phyloP scores from a whole-genome alignment of 2,797 vertebrate genomes.

The Schizothorax lantsangensis region DNA sequence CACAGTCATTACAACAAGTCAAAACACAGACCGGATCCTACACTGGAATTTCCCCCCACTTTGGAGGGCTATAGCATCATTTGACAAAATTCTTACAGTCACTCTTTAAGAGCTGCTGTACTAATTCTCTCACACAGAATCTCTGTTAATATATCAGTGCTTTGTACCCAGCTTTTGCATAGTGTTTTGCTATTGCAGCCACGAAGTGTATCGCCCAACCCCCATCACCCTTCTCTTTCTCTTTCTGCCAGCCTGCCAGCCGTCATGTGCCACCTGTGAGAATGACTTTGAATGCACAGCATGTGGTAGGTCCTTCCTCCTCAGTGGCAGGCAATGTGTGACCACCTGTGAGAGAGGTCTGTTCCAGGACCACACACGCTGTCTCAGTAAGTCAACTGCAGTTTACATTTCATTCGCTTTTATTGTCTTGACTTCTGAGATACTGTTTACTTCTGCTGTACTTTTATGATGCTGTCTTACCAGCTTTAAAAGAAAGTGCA shows the following conservation, averaged over 20 bases:
- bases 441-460: not conserved
- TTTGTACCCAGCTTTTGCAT: conserved; percentile 24
- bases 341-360: conserved; percentile 80
- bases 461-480: not conserved
- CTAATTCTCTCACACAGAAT: not conserved
- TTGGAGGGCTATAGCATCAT: conserved; percentile 27
- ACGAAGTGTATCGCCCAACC: conserved; percentile 57
- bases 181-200: not conserved
- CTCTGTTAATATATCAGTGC: not conserved
- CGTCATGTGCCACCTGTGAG: conserved; percentile 83
- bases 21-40: conserved; percentile 42
- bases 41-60: conserved; percentile 25
- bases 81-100: conserved; percentile 22
- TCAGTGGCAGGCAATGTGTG: conserved; percentile 82
- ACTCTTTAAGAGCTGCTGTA: conserved; percentile 4
- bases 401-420: conserved; percentile 17
- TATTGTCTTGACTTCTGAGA: conserved; percentile 18
- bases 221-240: not conserved
- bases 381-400: conserved; percentile 79
- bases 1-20: conserved; percentile 45
- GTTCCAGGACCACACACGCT: conserved; percentile 79
- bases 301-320: conserved; percentile 77
- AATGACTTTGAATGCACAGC: conserved; percentile 82
- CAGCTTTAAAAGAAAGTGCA: not conserved
- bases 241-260: conserved; percentile 81